Evolutionary conservation across 1,140 invertebrate species (phyloP).

Genomic region (Lamellibrachia luymesi): DNA sequence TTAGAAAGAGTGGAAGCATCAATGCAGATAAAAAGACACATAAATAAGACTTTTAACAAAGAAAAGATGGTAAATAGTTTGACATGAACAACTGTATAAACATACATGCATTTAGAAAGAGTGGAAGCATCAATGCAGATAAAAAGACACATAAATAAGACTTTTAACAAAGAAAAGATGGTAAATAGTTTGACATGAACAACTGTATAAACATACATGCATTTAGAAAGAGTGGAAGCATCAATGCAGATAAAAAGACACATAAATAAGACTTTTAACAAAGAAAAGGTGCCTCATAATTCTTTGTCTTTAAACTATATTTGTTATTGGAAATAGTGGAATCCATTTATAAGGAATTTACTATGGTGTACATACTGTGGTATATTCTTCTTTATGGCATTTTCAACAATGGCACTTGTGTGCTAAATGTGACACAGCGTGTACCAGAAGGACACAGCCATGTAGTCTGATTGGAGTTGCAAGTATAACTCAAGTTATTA

Average conservation of each 20-base stretch:
- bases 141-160: no score
- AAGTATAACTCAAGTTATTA: not conserved
- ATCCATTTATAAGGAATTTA: no score
- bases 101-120: no score
- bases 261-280: not conserved
- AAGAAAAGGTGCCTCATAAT: not conserved
- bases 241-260: no score
- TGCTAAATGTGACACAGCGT: not conserved
- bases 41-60: no score
- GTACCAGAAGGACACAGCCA: not conserved
- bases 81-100: no score
- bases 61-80: no score
- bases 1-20: no score
- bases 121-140: no score
- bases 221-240: not conserved
- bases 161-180: not conserved
- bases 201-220: not conserved
- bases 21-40: no score
- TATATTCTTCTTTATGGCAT: not conserved
- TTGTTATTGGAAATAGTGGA: no score
- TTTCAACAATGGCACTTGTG: not conserved
- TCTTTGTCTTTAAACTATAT: not conserved
- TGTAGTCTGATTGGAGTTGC: not conserved
- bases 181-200: not conserved
- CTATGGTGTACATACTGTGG: not conserved